phyloP scores from a whole-genome alignment of 1,140 invertebrate genomes.

The Ephestia elutella region DNA sequence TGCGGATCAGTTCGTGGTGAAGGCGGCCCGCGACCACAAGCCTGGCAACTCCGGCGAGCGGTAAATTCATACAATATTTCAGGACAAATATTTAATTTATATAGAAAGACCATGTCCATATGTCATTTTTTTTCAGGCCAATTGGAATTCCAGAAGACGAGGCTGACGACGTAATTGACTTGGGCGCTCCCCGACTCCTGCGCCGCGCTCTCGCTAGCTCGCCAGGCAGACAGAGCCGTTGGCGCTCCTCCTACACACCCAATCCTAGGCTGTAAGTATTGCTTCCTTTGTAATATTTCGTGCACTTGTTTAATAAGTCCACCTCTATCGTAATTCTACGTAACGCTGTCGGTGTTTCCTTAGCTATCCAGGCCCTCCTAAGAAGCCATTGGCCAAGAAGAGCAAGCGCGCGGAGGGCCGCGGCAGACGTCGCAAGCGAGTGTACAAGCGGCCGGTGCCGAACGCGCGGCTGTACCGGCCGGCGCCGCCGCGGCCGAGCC shows the following conservation, averaged over 20 bases:
- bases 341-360: neutral
- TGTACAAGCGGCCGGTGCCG: constrained; percentile 30
- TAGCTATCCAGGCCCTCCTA: constrained; percentile 30
- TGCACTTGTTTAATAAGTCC: too few relatives aligned
- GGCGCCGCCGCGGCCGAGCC: constrained; percentile 18
- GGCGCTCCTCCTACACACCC: constrained; percentile 30
- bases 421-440: constrained; percentile 18
- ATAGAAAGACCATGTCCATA: neutral
- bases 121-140: neutral
- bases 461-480: constrained; percentile 42
- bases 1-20: neutral
- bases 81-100: too few relatives aligned
- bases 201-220: constrained; percentile 9
- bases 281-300: too few relatives aligned
- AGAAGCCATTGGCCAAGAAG: constrained; percentile 7
- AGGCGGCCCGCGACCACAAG: neutral
- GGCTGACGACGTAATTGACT: constrained; percentile 40
- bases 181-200: constrained; percentile 34
- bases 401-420: constrained; percentile 10
- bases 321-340: too few relatives aligned
- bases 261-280: constrained; percentile 47
- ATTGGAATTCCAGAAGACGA: neutral
- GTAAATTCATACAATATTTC: neutral
- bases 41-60: neutral
- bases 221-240: constrained; percentile 8